Evolutionary conservation across 2,113 vertebrate genomes (phyloP).

Genomic region (Takifugu flavidus): DNA sequence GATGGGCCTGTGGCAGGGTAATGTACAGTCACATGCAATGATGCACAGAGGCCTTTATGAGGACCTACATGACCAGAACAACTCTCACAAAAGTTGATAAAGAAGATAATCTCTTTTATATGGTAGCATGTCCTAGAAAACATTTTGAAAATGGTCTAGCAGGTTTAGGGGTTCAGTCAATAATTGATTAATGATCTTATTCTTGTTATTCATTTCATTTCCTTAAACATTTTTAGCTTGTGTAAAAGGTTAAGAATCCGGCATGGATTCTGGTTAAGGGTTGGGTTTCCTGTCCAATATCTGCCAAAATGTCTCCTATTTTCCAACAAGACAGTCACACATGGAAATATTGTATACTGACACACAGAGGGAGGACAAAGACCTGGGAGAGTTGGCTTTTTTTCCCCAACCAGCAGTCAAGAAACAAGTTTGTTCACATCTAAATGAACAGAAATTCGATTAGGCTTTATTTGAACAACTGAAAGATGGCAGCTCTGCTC

Average conservation of each 20-base stretch:
- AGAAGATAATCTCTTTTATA: neutral
- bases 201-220: neutral
- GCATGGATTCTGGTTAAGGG: too few species aligned
- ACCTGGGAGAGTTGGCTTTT: slow-evolving; percentile 9
- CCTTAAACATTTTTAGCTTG: too few species aligned
- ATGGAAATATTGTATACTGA: neutral
- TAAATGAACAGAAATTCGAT: slow-evolving; percentile 45
- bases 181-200: neutral
- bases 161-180: neutral
- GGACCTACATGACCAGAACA: neutral
- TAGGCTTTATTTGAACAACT: slow-evolving; percentile 27
- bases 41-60: neutral
- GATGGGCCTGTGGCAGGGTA: slow-evolving; percentile 4
- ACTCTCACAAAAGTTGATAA: too few species aligned
- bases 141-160: neutral
- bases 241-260: too few species aligned
- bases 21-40: neutral
- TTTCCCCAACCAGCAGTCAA: slow-evolving; percentile 37
- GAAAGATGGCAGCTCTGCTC: slow-evolving; percentile 40
- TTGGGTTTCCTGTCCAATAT: too few species aligned
- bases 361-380: slow-evolving; percentile 18
- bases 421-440: slow-evolving; percentile 39
- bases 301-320: too few species aligned
- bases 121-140: neutral
- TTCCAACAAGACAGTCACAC: neutral